Conservation (phyloP, 2,113 vertebrate genomes). For the Thryonomys swinderianus region DNA sequence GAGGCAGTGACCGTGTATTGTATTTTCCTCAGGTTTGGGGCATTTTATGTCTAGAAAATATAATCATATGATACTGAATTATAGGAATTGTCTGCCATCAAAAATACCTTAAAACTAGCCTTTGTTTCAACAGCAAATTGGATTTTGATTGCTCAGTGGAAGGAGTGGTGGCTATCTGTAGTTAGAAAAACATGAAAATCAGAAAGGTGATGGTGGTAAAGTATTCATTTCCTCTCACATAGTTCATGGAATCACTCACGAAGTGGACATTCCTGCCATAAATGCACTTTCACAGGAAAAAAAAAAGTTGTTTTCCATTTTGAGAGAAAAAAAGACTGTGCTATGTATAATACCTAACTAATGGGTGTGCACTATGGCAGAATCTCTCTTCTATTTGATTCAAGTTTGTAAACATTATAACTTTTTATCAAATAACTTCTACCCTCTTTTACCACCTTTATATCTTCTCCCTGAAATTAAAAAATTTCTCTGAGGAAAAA, state of each 20-base stretch:
- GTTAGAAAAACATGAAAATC: constrained; percentile 69
- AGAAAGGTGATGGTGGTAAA: constrained; percentile 61
- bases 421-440: neutral
- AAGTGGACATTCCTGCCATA: neutral
- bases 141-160: constrained; percentile 77
- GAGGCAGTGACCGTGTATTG: constrained; percentile 29
- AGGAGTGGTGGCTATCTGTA: constrained; percentile 68
- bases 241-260: neutral
- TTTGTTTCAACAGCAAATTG: constrained; percentile 78
- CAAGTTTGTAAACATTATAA: constrained; percentile 5
- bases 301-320: neutral
- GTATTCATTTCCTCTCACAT: neutral
- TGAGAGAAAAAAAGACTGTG: neutral
- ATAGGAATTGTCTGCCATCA: neutral
- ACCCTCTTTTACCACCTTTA: neutral
- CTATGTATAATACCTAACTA: neutral
- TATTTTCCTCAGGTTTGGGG: constrained; percentile 54
- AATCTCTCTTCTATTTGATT: neutral
- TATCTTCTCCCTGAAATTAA: neutral
- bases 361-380: neutral
- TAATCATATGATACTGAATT: constrained; percentile 37
- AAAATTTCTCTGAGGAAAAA: constrained; percentile 3
- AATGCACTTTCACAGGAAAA: neutral
- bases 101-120: constrained; percentile 58
- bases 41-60: constrained; percentile 58